Evolutionary conservation across 2,797 vertebrate species (phyloP), one percentile per base, ranked within the genome.

Genomic region (Acanthurus leucopareius): DNA sequence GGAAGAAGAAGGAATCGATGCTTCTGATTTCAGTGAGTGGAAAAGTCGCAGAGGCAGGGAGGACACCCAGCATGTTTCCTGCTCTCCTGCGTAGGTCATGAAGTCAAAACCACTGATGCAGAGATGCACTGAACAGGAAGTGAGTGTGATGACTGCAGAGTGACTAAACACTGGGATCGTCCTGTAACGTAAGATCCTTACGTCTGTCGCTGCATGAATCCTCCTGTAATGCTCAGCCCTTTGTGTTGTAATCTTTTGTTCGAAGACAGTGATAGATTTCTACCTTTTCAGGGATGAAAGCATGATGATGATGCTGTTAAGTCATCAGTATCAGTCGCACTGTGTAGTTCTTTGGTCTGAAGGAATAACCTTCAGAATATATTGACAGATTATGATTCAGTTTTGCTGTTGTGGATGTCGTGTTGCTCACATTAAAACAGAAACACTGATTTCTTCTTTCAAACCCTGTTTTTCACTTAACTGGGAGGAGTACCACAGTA

Each of bases 401-500:
- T 49, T 49, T 49, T 9, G n/a, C 7, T 6, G 16, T 19, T 19
- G 7, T 49, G 47, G n/a, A 49, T 49, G 20, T 20, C 45, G 13
- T 42, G 13, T 32, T 3, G 54, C 17, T 60, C 15, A 38, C 57
- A 16, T 10, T 60, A 14, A 64, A 45, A 35, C 5, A 42, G 1
- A 64, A 17, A 22, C 17, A 45, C 2, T n/a, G 40, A 78, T 75
- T 32, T 56, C 22, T 19, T 65, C n/a, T 38, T 61, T 76, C 10
- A 44, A 42, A 64, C 19, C 1, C 3, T 67, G 25, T 69, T 83
- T 83, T 88, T 80, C 73, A 52, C 63, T 16, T 52, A 22, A 1
- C 53, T 14, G 20, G 20, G 10, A 6, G 7, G 5, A 54, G 35
- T 3, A n/a, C 35, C 82, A 51, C 71, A 56, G 75, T 81, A 79